Base-by-base conservation (phyloP, 2,888 invertebrate species). In the Drosophila robusta region DNA sequence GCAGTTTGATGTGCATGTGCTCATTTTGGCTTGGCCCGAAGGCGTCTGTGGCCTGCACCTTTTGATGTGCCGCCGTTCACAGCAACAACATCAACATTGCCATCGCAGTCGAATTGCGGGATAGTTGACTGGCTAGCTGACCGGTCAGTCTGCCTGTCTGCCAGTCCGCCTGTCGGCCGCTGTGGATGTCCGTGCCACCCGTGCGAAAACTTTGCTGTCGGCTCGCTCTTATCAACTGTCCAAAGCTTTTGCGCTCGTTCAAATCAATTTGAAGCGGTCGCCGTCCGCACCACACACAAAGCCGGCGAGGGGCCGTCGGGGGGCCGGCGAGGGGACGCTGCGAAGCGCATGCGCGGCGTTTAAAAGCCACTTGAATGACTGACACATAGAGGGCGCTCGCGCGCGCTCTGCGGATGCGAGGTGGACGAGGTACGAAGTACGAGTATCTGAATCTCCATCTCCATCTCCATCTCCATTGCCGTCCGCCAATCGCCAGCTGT, bases 231-330 rank as follows among this genome's bases (percentile, higher is more conserved):
- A 83, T 84, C 82, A 83, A 76, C 78, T 82, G 80, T 85, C 77
- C 71, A 47, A 78, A 82, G 83, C 72, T 77, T 68, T 79, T 70
- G 77, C 78, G 80, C 64, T 72, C 80, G 85, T 70, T 82, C 80
- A 83, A 83, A 84, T 86, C 83, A 86, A 86, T 86, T 84, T 72
- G 82, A 70, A 85, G 83, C 83, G 81, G 68, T 75, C 71, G 16
- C 69, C 34, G 32, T 26, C 24, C 46, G 34, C 60, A 75, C 75
- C 66, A 71, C 78, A 80, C 67, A 78, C 67, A 64, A 55, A 39
- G 56, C 39, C 18, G 24, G 14, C 9, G 39, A 9, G 9, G 24
- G 18, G 18, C 18, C 18, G 18, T 18, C 29, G 6, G 32, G 7
- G 14, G 24, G n/a, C 14, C 11, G 38, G 8, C 14, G n/a, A 32